Percentiles rank a stretch among this genome's conserved stretches.
These are phyloP conservation scores for Ganaspis sp. DNA, from an alignment of 1,140 invertebrate genomes.

Conservation along the genomic window DNA sequence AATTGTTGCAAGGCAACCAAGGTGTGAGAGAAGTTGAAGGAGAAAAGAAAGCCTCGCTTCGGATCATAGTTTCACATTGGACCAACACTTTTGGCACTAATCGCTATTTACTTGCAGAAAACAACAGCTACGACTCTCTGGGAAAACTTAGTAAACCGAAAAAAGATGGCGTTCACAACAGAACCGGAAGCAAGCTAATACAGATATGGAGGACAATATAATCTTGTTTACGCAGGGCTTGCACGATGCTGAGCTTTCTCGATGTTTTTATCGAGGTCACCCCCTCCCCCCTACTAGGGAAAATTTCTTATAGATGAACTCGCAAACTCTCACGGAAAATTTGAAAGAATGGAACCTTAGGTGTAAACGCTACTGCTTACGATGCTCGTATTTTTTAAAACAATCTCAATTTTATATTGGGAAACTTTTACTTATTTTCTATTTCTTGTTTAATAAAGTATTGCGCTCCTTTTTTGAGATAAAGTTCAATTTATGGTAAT, in stretches of 20 bases:
- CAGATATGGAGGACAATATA: slow-evolving; percentile 10
- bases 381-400: neutral
- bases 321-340: neutral
- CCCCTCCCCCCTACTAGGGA: neutral
- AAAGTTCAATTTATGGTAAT: neutral
- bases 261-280: neutral
- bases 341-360: neutral
- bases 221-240: neutral
- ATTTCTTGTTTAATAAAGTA: too few species aligned
- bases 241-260: neutral
- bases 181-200: neutral
- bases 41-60: neutral
- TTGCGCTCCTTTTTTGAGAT: neutral
- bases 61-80: slow-evolving; percentile 9
- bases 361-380: neutral
- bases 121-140: neutral
- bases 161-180: neutral
- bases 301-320: slow-evolving; percentile 15
- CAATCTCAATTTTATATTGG: neutral
- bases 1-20: neutral
- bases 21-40: neutral
- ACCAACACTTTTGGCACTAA: slow-evolving; percentile 1
- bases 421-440: neutral
- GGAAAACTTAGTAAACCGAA: neutral
- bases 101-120: slow-evolving; percentile 2